Evolutionary conservation across 2,797 vertebrate species (phyloP), one percentile per base, ranked within the genome.

Genomic region (Acrossocheilus wenchowensis): DNA sequence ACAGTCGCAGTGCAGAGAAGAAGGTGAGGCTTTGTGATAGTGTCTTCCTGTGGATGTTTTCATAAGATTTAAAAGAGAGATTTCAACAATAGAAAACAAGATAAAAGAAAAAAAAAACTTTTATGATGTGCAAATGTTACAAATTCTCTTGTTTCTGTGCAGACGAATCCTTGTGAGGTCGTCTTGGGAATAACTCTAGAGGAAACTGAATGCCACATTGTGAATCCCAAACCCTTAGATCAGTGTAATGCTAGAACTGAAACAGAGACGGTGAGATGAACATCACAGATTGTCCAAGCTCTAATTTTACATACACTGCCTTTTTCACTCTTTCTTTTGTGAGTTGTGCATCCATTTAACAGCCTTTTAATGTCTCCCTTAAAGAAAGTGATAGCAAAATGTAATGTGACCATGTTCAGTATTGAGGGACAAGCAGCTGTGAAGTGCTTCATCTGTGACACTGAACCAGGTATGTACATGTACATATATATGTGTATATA

Each of bases 131-230:
- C 77, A 62, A 45, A 43, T 73, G 39, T 5, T 45, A 66, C 12
- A 34, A 78, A 78, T 23, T 39, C 0, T 5, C 15, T 12, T 85
- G 6, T 50, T 85, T 68, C 68, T 69, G 71, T 74, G 26, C 85
- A 94, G 94, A 74, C 2, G 0, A 14, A 62, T 1, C 36, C 68
- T 1, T 92, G 91, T 77, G 60, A 74, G 9, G 39, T 93, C 4
- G 5, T 78, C 26, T 52, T 93, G 75, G 8, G 68, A 8, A 23
- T 94, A 83, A 66, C 83, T 0, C 90, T 94, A 36, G 52, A 17
- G 5, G 92, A 94, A 88, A 92, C 93, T 19, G 78, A 5, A 0
- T 94, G 94, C 64, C 90, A 90, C 50, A 19, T 64, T 15, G 14
- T 92, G 26, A 88, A 89, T 82, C 92, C 93, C 11, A 90, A 87